Evolutionary conservation across 2,113 vertebrate species (phyloP).

Genomic region (Notarius quadriscutis): DNA sequence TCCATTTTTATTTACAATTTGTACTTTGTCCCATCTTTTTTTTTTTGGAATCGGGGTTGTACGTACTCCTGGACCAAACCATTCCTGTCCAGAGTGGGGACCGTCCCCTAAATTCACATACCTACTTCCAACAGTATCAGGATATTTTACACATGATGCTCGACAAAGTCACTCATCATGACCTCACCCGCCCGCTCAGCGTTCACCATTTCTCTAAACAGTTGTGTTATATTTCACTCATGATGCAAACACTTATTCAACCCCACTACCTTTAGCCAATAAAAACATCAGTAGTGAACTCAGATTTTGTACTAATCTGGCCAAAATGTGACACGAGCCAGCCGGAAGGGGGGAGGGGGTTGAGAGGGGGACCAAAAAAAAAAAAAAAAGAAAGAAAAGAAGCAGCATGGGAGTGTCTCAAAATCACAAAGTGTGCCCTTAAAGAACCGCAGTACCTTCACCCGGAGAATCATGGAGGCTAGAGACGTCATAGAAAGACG

Average conservation of each 20-base stretch:
- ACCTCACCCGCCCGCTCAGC: neutral
- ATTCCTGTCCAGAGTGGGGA: neutral
- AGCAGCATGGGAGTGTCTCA: slow-evolving; percentile 69
- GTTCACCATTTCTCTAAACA: neutral
- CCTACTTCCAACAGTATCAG: neutral
- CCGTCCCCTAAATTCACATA: neutral
- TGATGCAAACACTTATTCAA: neutral
- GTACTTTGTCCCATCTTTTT: no score
- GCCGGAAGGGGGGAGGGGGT: slow-evolving; percentile 69
- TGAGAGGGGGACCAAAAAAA: slow-evolving; percentile 62
- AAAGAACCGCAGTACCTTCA: slow-evolving; percentile 83
- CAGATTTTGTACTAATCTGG: neutral
- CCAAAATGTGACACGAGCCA: slow-evolving; percentile 35
- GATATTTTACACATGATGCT: neutral
- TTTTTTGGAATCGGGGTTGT: no score
- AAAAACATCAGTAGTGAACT: neutral
- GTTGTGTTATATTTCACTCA: neutral
- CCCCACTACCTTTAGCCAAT: neutral
- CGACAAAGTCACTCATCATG: neutral
- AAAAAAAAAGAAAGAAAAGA: neutral
- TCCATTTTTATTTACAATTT: no score
- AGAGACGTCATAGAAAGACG: slow-evolving; percentile 99
- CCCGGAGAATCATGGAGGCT: slow-evolving; percentile 95
- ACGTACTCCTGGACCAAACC: no score
- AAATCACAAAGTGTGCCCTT: slow-evolving; percentile 67